phyloP scores from a whole-genome alignment of 2,113 vertebrate species.

The Oncorhynchus masou region DNA sequence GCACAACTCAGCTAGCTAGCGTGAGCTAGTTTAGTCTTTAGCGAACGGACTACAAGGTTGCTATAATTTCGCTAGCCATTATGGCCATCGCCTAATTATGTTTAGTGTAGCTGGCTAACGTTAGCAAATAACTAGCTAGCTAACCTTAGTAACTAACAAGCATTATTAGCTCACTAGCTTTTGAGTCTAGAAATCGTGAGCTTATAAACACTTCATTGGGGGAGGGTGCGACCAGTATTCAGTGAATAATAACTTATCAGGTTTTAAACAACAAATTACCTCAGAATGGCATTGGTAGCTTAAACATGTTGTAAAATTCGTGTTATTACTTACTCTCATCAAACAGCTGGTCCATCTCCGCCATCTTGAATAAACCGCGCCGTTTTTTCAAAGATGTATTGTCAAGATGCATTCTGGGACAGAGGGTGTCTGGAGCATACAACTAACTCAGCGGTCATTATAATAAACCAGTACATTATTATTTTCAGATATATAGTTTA shows the following conservation, averaged over 20 bases:
- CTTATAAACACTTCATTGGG: not conserved
- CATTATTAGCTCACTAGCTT: slow-evolving; percentile 54
- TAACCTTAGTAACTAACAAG: not conserved
- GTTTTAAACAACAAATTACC: not conserved
- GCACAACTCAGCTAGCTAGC: too few relatives aligned
- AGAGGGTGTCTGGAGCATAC: slow-evolving; percentile 61
- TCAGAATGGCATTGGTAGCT: not conserved
- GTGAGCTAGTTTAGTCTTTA: too few relatives aligned
- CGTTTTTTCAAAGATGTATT: slow-evolving; percentile 94
- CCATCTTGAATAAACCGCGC: slow-evolving; percentile 98
- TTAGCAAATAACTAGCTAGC: slow-evolving; percentile 22
- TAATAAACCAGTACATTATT: too few relatives aligned
- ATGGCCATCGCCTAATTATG: not conserved
- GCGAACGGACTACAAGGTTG: too few relatives aligned
- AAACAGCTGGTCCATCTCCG: slow-evolving; percentile 92
- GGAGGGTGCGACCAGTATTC: not conserved
- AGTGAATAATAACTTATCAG: too few relatives aligned
- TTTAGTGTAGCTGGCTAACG: slow-evolving; percentile 42
- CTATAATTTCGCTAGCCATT: not conserved
- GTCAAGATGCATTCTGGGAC: slow-evolving; percentile 90
- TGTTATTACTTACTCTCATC: slow-evolving; percentile 93
- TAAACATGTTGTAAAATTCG: slow-evolving; percentile 38
- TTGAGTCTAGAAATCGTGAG: slow-evolving; percentile 13
- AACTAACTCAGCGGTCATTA: too few relatives aligned
- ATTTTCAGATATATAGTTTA: not conserved